Conservation (phyloP, 2,888 invertebrate species). For the Drosophila aldrichi region DNA sequence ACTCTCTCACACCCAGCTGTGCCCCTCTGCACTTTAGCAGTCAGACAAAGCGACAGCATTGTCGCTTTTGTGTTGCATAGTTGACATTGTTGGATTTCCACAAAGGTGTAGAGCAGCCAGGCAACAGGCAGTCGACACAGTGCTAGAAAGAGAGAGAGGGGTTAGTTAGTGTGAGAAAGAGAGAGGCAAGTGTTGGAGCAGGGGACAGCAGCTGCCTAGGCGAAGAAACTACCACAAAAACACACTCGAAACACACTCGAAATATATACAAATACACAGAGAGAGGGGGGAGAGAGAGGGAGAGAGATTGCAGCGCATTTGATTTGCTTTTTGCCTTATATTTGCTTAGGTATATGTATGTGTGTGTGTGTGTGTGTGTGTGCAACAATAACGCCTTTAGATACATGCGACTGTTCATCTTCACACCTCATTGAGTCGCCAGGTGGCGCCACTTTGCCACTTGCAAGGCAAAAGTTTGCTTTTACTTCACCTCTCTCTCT, state of each 20-base stretch:
- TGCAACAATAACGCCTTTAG: conserved; percentile 66
- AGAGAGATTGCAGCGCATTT: conserved; percentile 61
- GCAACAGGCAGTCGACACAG: conserved; percentile 50
- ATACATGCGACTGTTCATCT: conserved; percentile 80
- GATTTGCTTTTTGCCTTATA: conserved; percentile 72
- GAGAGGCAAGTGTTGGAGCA: no score
- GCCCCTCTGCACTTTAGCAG: conserved; percentile 44
- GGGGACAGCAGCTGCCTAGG: neutral
- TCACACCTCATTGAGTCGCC: conserved; percentile 76
- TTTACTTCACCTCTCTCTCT: conserved; percentile 10
- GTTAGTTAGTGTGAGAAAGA: neutral
- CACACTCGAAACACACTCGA: conserved; percentile 30
- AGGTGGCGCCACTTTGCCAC: conserved; percentile 64
- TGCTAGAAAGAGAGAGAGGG: neutral
- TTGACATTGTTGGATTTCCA: conserved; percentile 78
- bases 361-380: conserved; percentile 25
- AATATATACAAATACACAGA: conserved; percentile 21
- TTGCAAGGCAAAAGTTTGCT: conserved; percentile 44
- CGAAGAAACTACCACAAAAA: conserved; percentile 51
- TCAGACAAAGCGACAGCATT: conserved; percentile 76
- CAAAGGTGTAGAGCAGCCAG: conserved; percentile 66
- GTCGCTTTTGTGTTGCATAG: conserved; percentile 79
- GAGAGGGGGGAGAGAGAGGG: neutral
- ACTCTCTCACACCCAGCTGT: neutral
- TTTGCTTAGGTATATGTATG: conserved; percentile 52